Evolutionary conservation across 2,888 invertebrate species (phyloP).

Genomic region (Panzeria rudis): DNA sequence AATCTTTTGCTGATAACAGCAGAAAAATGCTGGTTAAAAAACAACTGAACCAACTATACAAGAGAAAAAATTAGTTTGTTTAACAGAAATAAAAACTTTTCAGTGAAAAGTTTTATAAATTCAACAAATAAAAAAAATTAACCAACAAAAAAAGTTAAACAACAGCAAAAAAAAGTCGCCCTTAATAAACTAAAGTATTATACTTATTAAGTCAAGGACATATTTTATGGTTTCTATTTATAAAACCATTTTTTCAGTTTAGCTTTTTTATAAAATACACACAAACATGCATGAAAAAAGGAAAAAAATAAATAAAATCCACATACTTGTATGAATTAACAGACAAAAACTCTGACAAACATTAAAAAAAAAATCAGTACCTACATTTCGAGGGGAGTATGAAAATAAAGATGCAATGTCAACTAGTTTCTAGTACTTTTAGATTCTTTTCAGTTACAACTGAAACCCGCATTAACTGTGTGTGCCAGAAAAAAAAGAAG

Average conservation of each 20-base stretch:
- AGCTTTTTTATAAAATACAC: neutral
- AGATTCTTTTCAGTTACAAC: constrained; percentile 9
- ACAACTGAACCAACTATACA: constrained; percentile 37
- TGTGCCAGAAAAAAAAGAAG: constrained; percentile 26
- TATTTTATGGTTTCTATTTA: constrained; percentile 59
- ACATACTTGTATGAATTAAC: constrained; percentile 22
- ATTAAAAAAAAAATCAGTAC: constrained; percentile 20
- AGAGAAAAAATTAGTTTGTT: constrained; percentile 58
- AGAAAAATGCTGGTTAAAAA: constrained; percentile 68
- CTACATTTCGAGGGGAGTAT: constrained; percentile 11
- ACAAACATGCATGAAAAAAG: constrained; percentile 24
- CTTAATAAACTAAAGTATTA: constrained; percentile 66
- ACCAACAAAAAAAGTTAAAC: neutral
- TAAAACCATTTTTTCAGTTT: constrained; percentile 48
- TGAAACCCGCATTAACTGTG: constrained; percentile 57
- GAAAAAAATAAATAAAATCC: constrained; percentile 40
- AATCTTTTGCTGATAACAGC: constrained; percentile 68
- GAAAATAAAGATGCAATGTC: constrained; percentile 50
- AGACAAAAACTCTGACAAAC: constrained; percentile 58
- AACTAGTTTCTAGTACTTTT: constrained; percentile 45
- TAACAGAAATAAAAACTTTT: constrained; percentile 54
- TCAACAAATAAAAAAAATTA: constrained; percentile 40
- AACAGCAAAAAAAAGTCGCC: constrained; percentile 23
- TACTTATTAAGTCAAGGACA: constrained; percentile 72
- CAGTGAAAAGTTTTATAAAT: constrained; percentile 50